Evolutionary conservation across 2,888 invertebrate genomes (phyloP), one percentile per base, ranked within the genome.

Genomic region (Resseliella maxima): DNA sequence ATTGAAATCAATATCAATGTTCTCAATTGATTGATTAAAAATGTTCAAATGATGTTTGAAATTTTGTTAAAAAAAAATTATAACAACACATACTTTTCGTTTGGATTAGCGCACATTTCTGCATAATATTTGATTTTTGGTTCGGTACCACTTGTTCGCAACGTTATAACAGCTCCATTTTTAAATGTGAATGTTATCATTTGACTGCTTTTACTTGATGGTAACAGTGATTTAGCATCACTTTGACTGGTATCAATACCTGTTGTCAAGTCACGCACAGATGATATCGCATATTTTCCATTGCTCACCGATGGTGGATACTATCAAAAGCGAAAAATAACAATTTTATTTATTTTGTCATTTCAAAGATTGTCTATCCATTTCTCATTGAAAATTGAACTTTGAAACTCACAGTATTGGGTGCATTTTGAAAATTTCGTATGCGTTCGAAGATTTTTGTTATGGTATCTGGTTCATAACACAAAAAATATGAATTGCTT

Each of bases 71-170:
- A 5, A 41, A 41, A 41, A 41, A 50, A n/a, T n/a, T n/a, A 18
- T 50, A 18, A 50, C 10, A 50, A 2, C 87, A 92, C 92, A 92
- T 91, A 94, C 94, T 92, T 92, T 89, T 94, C 92, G 27, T 92
- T 92, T 21, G 95, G 94, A 83, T 92, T 90, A 87, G 95, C 95
- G 88, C 96, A 95, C 87, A 97, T 92, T 91, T 99, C 99, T 0
- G 97, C 96, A 92, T 99, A 99, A 92, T 98, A 99, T 92, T 99
- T 99, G 89, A 99, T 94, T 91, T 99, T 99, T 72, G 99, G 99
- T 91, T 99, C 99, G 0, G 99, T 99, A 85, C 99, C 99, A 90
- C 98, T 98, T 0, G 99, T 98, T 88, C 99, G 93, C 46, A 99
- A 92, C 0, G 98, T 99, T 0, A 96, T 94, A 12, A 95, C 94